Percentiles rank a stretch among this genome's conserved stretches.
These are phyloP conservation scores for Pararge aegeria DNA, from an alignment of 1,140 invertebrate species.

Conservation along the genomic window DNA sequence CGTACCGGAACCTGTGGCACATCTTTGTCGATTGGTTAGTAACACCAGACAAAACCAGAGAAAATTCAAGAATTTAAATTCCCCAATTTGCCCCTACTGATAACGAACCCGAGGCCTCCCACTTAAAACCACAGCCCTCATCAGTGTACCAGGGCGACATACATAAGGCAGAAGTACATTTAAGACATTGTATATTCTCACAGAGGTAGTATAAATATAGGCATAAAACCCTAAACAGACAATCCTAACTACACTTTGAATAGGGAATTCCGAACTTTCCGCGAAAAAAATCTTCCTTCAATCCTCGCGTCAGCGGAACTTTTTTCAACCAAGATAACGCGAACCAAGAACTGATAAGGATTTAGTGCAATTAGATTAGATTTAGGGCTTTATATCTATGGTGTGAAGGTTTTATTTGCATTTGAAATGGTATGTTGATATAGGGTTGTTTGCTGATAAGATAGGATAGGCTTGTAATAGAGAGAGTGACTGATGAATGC, in stretches of 20 bases:
- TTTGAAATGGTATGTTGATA: conserved; percentile 16
- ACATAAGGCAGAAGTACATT: too few species aligned
- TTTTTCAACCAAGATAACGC: conserved; percentile 44
- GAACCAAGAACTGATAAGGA: conserved; percentile 29
- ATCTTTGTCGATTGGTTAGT: too few species aligned
- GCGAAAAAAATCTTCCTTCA: conserved; percentile 44
- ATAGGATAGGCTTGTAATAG: conserved; percentile 52
- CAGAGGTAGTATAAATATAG: not conserved
- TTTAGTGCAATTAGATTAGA: conserved; percentile 23
- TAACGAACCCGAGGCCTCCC: too few species aligned
- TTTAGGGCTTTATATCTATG: conserved; percentile 29
- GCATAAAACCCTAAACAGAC: conserved; percentile 8
- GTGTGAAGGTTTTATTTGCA: conserved; percentile 19
- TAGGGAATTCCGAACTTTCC: conserved; percentile 30
- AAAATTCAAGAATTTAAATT: too few species aligned
- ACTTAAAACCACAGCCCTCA: too few species aligned
- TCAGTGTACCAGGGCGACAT: too few species aligned
- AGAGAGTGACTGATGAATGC: conserved; percentile 60
- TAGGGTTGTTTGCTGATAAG: conserved; percentile 46
- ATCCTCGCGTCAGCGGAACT: conserved; percentile 49
- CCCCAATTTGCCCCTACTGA: too few species aligned
- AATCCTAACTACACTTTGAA: conserved; percentile 22
- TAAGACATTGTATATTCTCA: not conserved
- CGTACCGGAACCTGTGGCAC: too few species aligned
- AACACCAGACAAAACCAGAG: too few species aligned